Percentiles rank a stretch among this genome's conserved stretches.
Evolutionary conservation across 2,888 invertebrate genomes (phyloP).

Genomic region (Spodoptera exigua): DNA sequence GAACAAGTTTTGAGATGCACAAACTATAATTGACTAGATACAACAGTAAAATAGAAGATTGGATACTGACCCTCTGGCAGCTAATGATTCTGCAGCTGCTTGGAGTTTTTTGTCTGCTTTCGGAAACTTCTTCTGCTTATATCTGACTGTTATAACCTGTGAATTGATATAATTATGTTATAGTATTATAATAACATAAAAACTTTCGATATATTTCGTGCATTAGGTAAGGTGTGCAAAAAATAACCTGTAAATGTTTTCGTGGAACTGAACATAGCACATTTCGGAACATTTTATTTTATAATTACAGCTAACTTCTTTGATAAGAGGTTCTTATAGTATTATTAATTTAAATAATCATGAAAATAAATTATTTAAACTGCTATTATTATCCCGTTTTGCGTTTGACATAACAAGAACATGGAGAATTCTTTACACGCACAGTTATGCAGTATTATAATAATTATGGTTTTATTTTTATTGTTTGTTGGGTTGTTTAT

Average conservation of each 20-base stretch:
- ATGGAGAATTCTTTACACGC: too few relatives aligned
- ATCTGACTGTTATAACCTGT: conserved; percentile 72
- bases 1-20: too few relatives aligned
- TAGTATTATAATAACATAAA: background rate
- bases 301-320: too few relatives aligned
- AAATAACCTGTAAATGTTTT: conserved; percentile 77
- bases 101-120: conserved; percentile 83
- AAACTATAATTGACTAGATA: background rate
- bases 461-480: too few relatives aligned
- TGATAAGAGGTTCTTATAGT: too few relatives aligned
- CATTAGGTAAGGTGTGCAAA: conserved; percentile 18
- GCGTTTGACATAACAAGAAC: too few relatives aligned
- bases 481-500: too few relatives aligned
- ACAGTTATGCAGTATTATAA: too few relatives aligned
- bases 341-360: too few relatives aligned
- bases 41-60: conserved; percentile 1
- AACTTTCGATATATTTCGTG: background rate
- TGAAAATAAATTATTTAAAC: too few relatives aligned
- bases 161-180: conserved; percentile 19
- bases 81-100: conserved; percentile 90
- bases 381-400: too few relatives aligned
- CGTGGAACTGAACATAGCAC: conserved; percentile 64
- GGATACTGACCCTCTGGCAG: conserved; percentile 90
- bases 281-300: conserved; percentile 68
- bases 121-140: conserved; percentile 76